Evolutionary conservation across 2,113 vertebrate genomes (phyloP), one percentile per base, ranked within the genome.

Genomic region (Baryphthengus martii): DNA sequence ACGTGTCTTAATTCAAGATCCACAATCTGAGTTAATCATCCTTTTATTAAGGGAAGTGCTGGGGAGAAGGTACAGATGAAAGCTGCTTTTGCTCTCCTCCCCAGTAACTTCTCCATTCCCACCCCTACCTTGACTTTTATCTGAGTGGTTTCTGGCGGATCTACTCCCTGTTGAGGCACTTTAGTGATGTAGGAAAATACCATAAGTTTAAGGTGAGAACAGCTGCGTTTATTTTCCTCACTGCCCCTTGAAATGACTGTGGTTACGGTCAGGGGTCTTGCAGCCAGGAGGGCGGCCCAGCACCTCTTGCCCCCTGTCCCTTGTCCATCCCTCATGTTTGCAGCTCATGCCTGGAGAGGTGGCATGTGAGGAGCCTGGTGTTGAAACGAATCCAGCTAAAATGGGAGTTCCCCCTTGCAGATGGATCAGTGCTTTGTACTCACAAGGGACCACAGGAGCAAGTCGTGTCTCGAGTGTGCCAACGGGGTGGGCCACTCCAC

Each of bases 401-500:
- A 49, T 17, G 49, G n/a, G 31, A 52, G 40, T 11, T 65, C 28
- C 53, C 9, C 6, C 42, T 17, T 71, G 70, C 31, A 77, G 59
- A 33, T 81, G 58, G 26, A 19, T 74, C 47, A 12, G 50, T 28
- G 25, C 35, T 52, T 49, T 45, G 56, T 10, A 37, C 23, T 24
- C 42, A 67, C 35, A 26, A 53, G 20, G 52, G 29, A 23, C 49
- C 7, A 10, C 62, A 62, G 77, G 49, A 95, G 40, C 47, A 39
- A 26, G 47, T 23, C 31, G 3, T 0, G 0, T 66, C 65, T 70
- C 4, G 1, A 39, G 13, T 68, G 37, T n/a, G 7, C 29, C 2
- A 1, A 15, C 70, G 37, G 52, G 55, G 7, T 5, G 45, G 37
- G n/a, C 21, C 3, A 2, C 24, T 74, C 33, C 49, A 44, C 15